These are phyloP conservation scores for Danaus chrysippus DNA, from an alignment of 2,888 invertebrate genomes.

Conservation along the genomic window DNA sequence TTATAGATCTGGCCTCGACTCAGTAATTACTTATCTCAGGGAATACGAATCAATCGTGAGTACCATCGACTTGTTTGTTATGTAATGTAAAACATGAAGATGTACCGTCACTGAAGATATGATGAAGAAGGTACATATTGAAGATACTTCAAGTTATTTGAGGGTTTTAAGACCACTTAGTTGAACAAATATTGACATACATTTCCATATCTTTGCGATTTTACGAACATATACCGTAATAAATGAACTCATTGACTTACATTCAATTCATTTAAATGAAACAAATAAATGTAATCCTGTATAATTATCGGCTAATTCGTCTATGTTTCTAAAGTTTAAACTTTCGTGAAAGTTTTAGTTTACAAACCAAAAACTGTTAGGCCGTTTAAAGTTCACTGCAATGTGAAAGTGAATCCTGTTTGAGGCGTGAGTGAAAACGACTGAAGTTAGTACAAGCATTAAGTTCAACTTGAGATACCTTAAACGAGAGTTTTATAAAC, in stretches of 20 bases:
- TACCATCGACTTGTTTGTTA: slow-evolving; percentile 30
- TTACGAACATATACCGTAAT: too few species aligned
- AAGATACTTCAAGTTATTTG: too few species aligned
- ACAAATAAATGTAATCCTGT: background rate
- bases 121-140: too few species aligned
- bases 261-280: too few species aligned
- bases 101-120: too few species aligned
- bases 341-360: slow-evolving; percentile 8
- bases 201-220: too few species aligned
- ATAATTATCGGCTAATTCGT: slow-evolving; percentile 1
- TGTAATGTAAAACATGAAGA: too few species aligned
- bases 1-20: slow-evolving; percentile 76
- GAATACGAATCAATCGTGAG: slow-evolving; percentile 75
- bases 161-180: too few species aligned
- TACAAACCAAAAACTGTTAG: slow-evolving; percentile 14
- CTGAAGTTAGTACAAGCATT: slow-evolving; percentile 59
- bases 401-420: slow-evolving; percentile 34
- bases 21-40: slow-evolving; percentile 77
- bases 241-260: too few species aligned
- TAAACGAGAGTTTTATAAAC: slow-evolving; percentile 33
- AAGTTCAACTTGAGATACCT: slow-evolving; percentile 62
- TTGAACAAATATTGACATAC: too few species aligned
- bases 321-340: background rate
- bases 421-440: slow-evolving; percentile 54
- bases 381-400: slow-evolving; percentile 27